phyloP scores from a whole-genome alignment of 2,797 vertebrate species.

The Chromis chromis region DNA sequence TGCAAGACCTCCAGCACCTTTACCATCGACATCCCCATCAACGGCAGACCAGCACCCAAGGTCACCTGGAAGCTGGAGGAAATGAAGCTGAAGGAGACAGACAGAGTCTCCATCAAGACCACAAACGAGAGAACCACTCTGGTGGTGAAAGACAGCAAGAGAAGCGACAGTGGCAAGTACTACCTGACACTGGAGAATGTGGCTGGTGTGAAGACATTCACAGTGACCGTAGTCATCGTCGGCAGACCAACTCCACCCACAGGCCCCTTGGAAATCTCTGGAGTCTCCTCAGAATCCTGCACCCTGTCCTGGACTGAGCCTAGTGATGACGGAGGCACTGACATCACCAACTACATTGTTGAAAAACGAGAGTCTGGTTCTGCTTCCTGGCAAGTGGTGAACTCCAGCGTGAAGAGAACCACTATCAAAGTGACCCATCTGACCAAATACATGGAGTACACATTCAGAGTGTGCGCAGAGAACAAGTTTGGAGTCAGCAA shows the following conservation, averaged over 20 bases:
- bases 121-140: conserved; percentile 92
- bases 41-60: conserved; percentile 94
- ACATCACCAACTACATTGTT: conserved; percentile 98
- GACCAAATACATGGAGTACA: conserved; percentile 99
- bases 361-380: conserved; percentile 97
- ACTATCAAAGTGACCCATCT: conserved; percentile 97
- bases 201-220: conserved; percentile 94
- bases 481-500: conserved; percentile 99
- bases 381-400: conserved; percentile 96
- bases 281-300: conserved; percentile 94
- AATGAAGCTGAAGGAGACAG: conserved; percentile 98
- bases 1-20: conserved; percentile 93
- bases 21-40: conserved; percentile 96
- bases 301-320: conserved; percentile 92
- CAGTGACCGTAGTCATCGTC: conserved; percentile 93
- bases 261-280: conserved; percentile 93
- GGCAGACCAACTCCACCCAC: conserved; percentile 92
- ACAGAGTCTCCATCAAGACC: conserved; percentile 92
- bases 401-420: conserved; percentile 97
- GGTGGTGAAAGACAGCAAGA: conserved; percentile 94
- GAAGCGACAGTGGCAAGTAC: conserved; percentile 97
- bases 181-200: conserved; percentile 94
- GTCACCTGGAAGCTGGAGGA: conserved; percentile 98
- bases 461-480: conserved; percentile 96
- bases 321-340: conserved; percentile 93